These are phyloP conservation scores for Abrostola tripartita DNA, from an alignment of 2,888 invertebrate species.

Conservation along the genomic window DNA sequence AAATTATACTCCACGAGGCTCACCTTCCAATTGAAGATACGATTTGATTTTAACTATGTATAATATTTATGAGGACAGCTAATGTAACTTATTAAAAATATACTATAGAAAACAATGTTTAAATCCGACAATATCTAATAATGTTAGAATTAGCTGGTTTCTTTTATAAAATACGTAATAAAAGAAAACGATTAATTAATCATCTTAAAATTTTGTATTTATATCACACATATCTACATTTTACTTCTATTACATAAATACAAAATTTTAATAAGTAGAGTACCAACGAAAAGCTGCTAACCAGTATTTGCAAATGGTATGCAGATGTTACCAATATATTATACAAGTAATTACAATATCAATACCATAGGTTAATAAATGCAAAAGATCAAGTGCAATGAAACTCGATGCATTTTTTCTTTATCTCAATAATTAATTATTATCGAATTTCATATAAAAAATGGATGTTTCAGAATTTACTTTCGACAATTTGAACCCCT, in stretches of 20 bases:
- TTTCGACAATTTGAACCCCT: slow-evolving; percentile 74
- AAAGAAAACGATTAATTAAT: slow-evolving; percentile 85
- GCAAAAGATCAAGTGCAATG: slow-evolving; percentile 89
- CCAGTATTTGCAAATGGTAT: slow-evolving; percentile 86
- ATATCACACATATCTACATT: slow-evolving; percentile 88
- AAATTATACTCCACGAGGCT: slow-evolving; percentile 85
- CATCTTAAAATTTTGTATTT: slow-evolving; percentile 89
- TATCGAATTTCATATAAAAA: slow-evolving; percentile 79
- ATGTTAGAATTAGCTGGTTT: slow-evolving; percentile 81
- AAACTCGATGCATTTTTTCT: slow-evolving; percentile 78
- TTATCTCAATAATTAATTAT: slow-evolving; percentile 73
- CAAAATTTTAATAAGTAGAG: slow-evolving; percentile 86
- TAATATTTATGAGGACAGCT: slow-evolving; percentile 78
- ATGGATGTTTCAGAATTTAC: slow-evolving; percentile 69
- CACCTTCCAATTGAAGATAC: slow-evolving; percentile 76
- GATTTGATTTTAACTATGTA: slow-evolving; percentile 80
- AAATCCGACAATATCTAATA: slow-evolving; percentile 80
- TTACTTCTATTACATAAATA: slow-evolving; percentile 89
- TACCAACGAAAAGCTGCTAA: slow-evolving; percentile 87
- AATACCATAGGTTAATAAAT: slow-evolving; percentile 89
- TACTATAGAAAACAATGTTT: slow-evolving; percentile 85
- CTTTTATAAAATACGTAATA: slow-evolving; percentile 81
- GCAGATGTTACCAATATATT: slow-evolving; percentile 86
- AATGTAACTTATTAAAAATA: slow-evolving; percentile 84
- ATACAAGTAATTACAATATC: slow-evolving; percentile 89